These are phyloP conservation scores for Lypha dubia DNA, from an alignment of 2,888 invertebrate species.

Conservation along the genomic window DNA sequence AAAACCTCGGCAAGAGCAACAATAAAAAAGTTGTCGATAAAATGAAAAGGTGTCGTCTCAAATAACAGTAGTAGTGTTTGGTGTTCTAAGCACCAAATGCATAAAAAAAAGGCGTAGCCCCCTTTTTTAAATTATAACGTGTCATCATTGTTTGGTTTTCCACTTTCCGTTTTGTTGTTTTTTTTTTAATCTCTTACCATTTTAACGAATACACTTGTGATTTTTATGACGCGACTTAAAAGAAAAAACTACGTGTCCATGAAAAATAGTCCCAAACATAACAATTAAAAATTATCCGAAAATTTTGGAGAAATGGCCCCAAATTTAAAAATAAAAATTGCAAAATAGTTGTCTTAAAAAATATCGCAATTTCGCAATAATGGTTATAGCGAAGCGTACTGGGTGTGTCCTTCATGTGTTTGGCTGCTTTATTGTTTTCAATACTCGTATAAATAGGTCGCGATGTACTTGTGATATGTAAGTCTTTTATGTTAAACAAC, in stretches of 20 bases:
- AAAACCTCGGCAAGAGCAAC: background rate
- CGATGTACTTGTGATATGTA: conserved; percentile 2
- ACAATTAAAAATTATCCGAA: too few species aligned
- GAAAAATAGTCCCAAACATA: too few species aligned
- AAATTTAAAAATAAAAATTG: too few species aligned
- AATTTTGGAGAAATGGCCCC: too few species aligned
- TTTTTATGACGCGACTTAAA: background rate
- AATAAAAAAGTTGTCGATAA: conserved; percentile 57
- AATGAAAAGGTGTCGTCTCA: conserved; percentile 67
- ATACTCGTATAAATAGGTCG: background rate
- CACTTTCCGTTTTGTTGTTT: conserved; percentile 15
- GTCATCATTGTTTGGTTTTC: conserved; percentile 80
- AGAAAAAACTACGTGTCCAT: too few species aligned
- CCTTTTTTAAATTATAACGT: conserved; percentile 77
- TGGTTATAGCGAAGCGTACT: too few species aligned
- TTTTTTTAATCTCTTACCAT: conserved; percentile 17
- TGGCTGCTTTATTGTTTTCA: too few species aligned
- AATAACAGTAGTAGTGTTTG: conserved; percentile 68
- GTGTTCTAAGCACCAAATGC: conserved; percentile 61
- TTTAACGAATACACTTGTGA: conserved; percentile 58
- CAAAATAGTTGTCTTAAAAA: too few species aligned
- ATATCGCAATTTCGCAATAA: too few species aligned
- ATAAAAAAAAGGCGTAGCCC: conserved; percentile 69
- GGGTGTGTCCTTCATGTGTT: too few species aligned
- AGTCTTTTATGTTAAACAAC: conserved; percentile 60